Evolutionary conservation across 2,113 vertebrate species (phyloP).

Genomic region (Mohoua ochrocephala): DNA sequence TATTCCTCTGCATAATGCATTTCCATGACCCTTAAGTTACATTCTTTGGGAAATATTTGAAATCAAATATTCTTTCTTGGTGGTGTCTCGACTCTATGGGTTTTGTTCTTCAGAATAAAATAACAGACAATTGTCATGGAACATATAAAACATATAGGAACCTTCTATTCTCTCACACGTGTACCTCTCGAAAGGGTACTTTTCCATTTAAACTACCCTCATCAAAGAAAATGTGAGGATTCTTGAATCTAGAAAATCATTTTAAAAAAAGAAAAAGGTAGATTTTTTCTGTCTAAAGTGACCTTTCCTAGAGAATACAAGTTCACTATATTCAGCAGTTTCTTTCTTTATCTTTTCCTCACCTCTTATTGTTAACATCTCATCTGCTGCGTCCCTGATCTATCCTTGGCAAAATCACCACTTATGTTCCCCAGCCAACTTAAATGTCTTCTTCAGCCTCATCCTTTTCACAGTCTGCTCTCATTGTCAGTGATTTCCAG

Average conservation of each 20-base stretch:
- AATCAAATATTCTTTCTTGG: background rate
- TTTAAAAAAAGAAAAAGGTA: background rate
- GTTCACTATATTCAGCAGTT: background rate
- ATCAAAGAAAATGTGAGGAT: background rate
- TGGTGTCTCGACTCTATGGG: accelerated
- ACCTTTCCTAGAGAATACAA: background rate
- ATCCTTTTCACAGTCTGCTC: background rate
- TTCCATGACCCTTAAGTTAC: background rate
- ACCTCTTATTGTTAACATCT: background rate
- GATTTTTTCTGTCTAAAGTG: background rate
- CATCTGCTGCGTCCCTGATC: background rate
- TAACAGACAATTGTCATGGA: background rate
- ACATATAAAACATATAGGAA: background rate
- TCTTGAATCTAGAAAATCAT: background rate
- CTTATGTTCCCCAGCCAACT: background rate
- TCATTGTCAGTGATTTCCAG: background rate
- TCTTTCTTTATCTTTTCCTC: background rate
- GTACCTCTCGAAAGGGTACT: background rate
- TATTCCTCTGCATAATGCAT: background rate
- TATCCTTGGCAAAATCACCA: background rate
- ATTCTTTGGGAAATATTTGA: background rate
- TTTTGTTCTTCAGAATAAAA: background rate
- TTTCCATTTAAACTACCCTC: background rate
- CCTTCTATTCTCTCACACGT: background rate
- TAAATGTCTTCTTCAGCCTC: background rate